Percentiles rank a stretch among this genome's conserved stretches.
Evolutionary conservation across 2,797 vertebrate genomes (phyloP).

Genomic region (Sebastolobus altivelis): DNA sequence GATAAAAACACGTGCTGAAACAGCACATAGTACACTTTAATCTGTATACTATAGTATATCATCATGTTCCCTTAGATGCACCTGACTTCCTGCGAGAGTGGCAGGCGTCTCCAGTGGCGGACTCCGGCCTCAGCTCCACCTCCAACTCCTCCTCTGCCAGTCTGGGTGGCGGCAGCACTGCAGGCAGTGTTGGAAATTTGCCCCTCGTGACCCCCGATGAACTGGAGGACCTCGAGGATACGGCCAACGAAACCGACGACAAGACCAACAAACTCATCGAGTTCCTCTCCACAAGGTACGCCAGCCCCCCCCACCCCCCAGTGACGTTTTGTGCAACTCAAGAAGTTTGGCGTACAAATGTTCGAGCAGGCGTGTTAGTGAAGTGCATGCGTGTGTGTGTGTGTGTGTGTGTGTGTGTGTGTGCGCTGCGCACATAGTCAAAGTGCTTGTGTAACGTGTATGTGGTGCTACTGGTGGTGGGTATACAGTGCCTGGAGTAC

Average conservation of each 20-base stretch:
- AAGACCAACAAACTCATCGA: conserved; percentile 99
- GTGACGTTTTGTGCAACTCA: neutral
- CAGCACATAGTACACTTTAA: neutral
- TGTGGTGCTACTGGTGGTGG: conserved; percentile 86
- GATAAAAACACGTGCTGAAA: conserved; percentile 1
- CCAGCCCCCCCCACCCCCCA: neutral
- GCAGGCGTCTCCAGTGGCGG: conserved; percentile 93
- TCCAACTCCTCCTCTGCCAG: conserved; percentile 98
- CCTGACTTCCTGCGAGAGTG: conserved; percentile 97
- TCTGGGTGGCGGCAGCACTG: conserved; percentile 95
- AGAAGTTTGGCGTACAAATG: neutral
- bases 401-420: neutral
- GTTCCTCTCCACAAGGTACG: conserved; percentile 97
- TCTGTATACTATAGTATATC: neutral
- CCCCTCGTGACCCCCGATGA: conserved; percentile 95
- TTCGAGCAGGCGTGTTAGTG: neutral
- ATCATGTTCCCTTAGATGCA: conserved; percentile 83
- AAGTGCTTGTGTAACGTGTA: conserved; percentile 69
- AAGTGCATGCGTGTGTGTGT: neutral
- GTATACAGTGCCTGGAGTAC: conserved; percentile 88
- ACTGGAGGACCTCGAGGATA: conserved; percentile 91
- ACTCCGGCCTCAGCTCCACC: conserved; percentile 96
- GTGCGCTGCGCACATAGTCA: conserved; percentile 1
- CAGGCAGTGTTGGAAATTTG: conserved; percentile 90
- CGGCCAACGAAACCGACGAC: conserved; percentile 89